Evolutionary conservation across 2,888 invertebrate species (phyloP), one percentile per base, ranked within the genome.

Genomic region (Syrphus vitripennis): DNA sequence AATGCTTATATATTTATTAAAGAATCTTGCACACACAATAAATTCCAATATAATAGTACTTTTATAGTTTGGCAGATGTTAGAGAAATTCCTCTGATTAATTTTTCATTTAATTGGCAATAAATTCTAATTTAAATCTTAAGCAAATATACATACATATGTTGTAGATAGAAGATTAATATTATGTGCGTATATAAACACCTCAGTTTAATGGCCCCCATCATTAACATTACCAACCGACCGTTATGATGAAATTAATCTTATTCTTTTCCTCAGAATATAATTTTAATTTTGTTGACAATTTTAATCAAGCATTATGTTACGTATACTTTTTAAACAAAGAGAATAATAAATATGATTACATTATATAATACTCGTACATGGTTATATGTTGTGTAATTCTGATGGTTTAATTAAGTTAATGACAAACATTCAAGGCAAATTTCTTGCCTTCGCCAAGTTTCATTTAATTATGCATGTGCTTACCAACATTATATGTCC

Each of bases 201-300:
- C 3, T 7, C n/a, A n/a, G n/a, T 16, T 2, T 6, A 3, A 42
- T 16, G n/a, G 3, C 42, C 10, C 63, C 40, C 42, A 24, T 10
- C 12, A 26, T 9, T 5, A 29, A n/a, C 4, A 12, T 29, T 10
- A 29, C 2, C 16, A n/a, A 5, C 5, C n/a, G 3, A 55, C n/a
- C n/a, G n/a, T n/a, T n/a, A n/a, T n/a, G 7, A 14, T 37, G 1
- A 40, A 42, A 31, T 55, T 21, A 29, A 42, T 24, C n/a, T n/a
- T n/a, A n/a, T n/a, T 16, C 24, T 14, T 24, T 24, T 3, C n/a
- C n/a, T n/a, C 1, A 14, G 14, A 42, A 67, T 42, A 67, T 59
- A 76, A 76, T 76, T 57, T 67, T 67, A 16, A 76, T 76, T 61
- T 24, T 48, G 24, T n/a, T 45, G 34, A 26, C 67, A 59, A 57